Percentiles rank a stretch among this genome's conserved stretches.
These are phyloP conservation scores for Papilio helenus DNA, from an alignment of 1,140 invertebrate genomes.

Conservation along the genomic window DNA sequence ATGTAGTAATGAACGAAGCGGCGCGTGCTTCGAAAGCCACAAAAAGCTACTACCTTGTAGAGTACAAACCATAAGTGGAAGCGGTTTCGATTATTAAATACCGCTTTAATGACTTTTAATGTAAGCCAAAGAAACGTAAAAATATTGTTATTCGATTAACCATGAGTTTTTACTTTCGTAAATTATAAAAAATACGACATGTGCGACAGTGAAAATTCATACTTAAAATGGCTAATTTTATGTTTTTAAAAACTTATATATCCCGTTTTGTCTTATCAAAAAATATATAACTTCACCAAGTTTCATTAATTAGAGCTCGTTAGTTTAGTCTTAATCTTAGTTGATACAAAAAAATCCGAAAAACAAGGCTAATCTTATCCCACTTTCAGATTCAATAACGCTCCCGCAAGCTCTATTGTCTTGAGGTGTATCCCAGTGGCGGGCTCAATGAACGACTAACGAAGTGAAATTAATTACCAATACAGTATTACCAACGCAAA, in stretches of 20 bases:
- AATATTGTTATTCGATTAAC: not conserved
- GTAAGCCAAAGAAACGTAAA: not conserved
- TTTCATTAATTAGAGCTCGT: not conserved
- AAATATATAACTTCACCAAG: not conserved
- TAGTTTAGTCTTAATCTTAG: not conserved
- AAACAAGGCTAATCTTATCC: not conserved
- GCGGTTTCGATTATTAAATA: slow-evolving; percentile 7
- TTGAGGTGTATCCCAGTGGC: slow-evolving; percentile 43
- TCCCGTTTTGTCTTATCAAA: not conserved
- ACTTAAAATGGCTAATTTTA: no score
- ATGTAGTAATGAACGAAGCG: slow-evolving; percentile 61
- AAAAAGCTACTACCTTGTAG: slow-evolving; percentile 71
- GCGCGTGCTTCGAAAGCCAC: slow-evolving; percentile 72
- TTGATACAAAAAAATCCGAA: not conserved
- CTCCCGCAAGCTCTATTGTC: slow-evolving; percentile 42
- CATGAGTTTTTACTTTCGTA: not conserved
- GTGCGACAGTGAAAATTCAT: not conserved
- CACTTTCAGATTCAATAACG: slow-evolving; percentile 7
- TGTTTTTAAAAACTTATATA: not conserved
- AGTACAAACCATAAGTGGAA: slow-evolving; percentile 51
- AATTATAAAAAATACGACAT: no score
- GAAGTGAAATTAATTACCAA: slow-evolving; percentile 74
- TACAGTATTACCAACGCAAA: slow-evolving; percentile 62
- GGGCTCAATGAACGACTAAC: slow-evolving; percentile 70
- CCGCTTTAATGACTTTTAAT: not conserved